Conservation (phyloP, 2,888 invertebrate genomes). For the Teleiodes luculella region DNA sequence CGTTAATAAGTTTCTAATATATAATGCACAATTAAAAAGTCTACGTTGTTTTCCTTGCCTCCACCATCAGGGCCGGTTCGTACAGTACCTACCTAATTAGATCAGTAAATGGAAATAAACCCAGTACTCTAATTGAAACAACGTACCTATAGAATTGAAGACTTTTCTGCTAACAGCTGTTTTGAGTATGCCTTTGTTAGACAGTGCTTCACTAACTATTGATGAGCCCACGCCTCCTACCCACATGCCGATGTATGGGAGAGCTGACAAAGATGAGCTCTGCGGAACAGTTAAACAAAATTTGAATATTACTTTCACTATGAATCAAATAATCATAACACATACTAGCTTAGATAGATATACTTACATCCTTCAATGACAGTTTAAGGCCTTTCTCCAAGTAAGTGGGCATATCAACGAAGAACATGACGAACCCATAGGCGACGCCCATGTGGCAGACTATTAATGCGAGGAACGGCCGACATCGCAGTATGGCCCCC, state of each 20-base stretch:
- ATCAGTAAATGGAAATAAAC: too few species aligned
- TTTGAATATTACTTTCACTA: background rate
- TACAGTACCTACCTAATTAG: too few species aligned
- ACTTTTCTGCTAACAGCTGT: constrained; percentile 58
- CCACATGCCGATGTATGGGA: constrained; percentile 87
- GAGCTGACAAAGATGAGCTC: constrained; percentile 83
- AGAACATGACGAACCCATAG: constrained; percentile 82
- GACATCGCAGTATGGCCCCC: constrained; percentile 78
- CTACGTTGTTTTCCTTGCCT: too few species aligned
- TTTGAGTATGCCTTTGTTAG: constrained; percentile 47
- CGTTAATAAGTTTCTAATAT: too few species aligned
- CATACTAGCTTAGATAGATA: too few species aligned
- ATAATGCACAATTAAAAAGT: too few species aligned
- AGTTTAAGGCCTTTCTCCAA: constrained; percentile 80
- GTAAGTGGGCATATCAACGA: constrained; percentile 85
- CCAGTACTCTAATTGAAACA: too few species aligned
- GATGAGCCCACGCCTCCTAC: constrained; percentile 81
- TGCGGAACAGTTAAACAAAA: constrained; percentile 30
- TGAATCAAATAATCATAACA: background rate
- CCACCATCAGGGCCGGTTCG: too few species aligned
- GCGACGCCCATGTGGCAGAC: constrained; percentile 80
- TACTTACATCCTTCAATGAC: constrained; percentile 77
- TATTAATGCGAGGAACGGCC: constrained; percentile 77
- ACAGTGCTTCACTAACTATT: constrained; percentile 74
- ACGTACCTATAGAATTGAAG: constrained; percentile 74